These are phyloP conservation scores for Scaptomyza montana DNA, from an alignment of 1,140 invertebrate species.

Conservation along the genomic window DNA sequence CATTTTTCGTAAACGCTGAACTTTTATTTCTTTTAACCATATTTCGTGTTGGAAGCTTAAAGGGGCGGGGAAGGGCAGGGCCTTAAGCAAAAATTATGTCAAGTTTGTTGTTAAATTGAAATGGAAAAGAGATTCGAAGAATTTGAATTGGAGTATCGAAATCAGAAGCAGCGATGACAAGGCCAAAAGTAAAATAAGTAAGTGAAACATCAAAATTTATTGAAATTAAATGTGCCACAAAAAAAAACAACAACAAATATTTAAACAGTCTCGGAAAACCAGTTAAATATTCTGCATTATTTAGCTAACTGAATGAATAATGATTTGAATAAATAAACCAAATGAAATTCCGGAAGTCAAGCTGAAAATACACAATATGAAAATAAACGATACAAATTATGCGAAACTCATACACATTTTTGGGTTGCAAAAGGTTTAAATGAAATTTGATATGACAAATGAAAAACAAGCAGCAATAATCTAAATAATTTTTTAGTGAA, in stretches of 20 bases:
- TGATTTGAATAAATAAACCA: conserved; percentile 22
- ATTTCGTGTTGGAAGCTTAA: conserved; percentile 3
- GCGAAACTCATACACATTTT: neutral
- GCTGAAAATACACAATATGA: neutral
- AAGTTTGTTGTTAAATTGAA: conserved; percentile 37
- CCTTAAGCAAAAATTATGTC: conserved; percentile 42
- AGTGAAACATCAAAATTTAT: neutral
- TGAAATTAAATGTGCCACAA: conserved; percentile 23
- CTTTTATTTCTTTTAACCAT: conserved; percentile 37
- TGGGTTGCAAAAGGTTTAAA: conserved; percentile 24
- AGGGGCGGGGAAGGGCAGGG: neutral
- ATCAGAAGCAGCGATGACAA: conserved; percentile 22
- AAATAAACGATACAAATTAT: conserved; percentile 8
- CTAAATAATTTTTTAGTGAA: too few relatives aligned
- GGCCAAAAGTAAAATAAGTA: conserved; percentile 20
- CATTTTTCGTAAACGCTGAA: conserved; percentile 61
- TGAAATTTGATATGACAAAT: conserved; percentile 3
- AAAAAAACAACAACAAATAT: neutral
- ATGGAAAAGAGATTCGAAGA: conserved; percentile 17
- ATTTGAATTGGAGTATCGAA: neutral
- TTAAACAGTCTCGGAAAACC: conserved; percentile 1
- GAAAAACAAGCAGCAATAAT: neutral
- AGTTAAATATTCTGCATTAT: conserved; percentile 27
- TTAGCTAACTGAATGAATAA: conserved; percentile 35
- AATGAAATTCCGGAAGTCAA: conserved; percentile 10